A percentile compares a stretch with the other conserved stretches of the same genome.
Evolutionary conservation across 1,140 invertebrate genomes (phyloP).

Genomic region (Drosophila ercepeae): DNA sequence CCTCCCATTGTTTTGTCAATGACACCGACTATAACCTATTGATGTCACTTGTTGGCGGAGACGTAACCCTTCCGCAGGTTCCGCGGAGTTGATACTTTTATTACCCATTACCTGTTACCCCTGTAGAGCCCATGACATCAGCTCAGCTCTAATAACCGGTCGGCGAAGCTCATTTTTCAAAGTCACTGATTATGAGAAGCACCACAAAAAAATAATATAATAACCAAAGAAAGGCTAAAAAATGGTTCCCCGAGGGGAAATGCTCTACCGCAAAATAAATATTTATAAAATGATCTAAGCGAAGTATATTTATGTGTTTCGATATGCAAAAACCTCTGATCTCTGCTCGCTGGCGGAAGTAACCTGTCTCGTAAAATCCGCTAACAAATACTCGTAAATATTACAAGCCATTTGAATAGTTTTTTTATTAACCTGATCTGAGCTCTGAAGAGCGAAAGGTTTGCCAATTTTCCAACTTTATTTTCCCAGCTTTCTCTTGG

Average conservation of each 20-base stretch:
- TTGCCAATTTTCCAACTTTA: slow-evolving; percentile 40
- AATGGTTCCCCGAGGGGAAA: slow-evolving; percentile 18
- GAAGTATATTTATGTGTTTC: background rate
- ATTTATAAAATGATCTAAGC: slow-evolving; percentile 40
- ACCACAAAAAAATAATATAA: slow-evolving; percentile 49
- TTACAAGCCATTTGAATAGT: slow-evolving; percentile 31
- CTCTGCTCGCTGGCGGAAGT: slow-evolving; percentile 25
- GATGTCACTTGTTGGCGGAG: slow-evolving; percentile 56
- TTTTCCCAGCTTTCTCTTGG: slow-evolving; percentile 64
- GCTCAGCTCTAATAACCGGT: slow-evolving; percentile 76
- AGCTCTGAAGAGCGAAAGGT: slow-evolving; percentile 8
- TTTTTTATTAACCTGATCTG: slow-evolving; percentile 7
- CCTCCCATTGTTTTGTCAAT: slow-evolving; percentile 73
- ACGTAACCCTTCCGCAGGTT: slow-evolving; percentile 47
- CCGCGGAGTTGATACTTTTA: slow-evolving; percentile 42
- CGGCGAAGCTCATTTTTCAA: slow-evolving; percentile 71
- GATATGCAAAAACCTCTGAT: slow-evolving; percentile 42
- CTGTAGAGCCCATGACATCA: slow-evolving; percentile 65
- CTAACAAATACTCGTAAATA: slow-evolving; percentile 22
- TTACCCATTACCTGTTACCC: slow-evolving; percentile 6
- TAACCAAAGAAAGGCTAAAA: slow-evolving; percentile 34
- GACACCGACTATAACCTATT: slow-evolving; percentile 22
- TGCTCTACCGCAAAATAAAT: slow-evolving; percentile 45
- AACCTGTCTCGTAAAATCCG: slow-evolving; percentile 19
- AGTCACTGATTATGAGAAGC: slow-evolving; percentile 58